phyloP scores from a whole-genome alignment of 1,140 invertebrate genomes.

The Cyrtorhinus lividipennis region DNA sequence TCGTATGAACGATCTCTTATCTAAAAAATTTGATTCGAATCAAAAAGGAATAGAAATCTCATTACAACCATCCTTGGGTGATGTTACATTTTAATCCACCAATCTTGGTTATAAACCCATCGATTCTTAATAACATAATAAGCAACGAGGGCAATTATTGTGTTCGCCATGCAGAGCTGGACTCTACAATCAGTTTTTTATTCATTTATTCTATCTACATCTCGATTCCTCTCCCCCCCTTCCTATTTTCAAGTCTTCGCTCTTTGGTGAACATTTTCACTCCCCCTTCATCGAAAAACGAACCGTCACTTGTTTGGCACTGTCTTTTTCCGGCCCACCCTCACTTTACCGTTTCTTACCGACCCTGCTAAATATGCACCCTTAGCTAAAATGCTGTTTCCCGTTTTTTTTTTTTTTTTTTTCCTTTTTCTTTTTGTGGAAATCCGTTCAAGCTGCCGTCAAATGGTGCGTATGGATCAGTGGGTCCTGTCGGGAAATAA shows the following conservation, averaged over 20 bases:
- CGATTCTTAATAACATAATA: too few species aligned
- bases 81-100: too few species aligned
- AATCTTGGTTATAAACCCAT: too few species aligned
- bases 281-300: not conserved
- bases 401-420: not conserved
- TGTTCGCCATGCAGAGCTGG: too few species aligned
- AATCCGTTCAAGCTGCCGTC: not conserved
- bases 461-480: not conserved
- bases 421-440: not conserved
- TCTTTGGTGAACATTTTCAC: not conserved
- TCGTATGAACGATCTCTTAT: too few species aligned
- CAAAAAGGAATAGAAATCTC: too few species aligned
- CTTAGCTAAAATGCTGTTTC: not conserved
- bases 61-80: too few species aligned
- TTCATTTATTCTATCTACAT: too few species aligned
- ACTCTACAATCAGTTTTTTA: too few species aligned
- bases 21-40: too few species aligned
- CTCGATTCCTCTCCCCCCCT: not conserved
- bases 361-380: constrained; percentile 6
- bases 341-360: not conserved
- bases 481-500: too few species aligned
- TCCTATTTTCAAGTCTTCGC: not conserved
- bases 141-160: too few species aligned
- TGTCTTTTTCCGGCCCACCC: not conserved
- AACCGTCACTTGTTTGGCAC: not conserved